A percentile compares a stretch with the other conserved stretches of the same genome.
These are phyloP conservation scores for Heliconius nattereri DNA, from an alignment of 1,140 invertebrate species.

Conservation along the genomic window DNA sequence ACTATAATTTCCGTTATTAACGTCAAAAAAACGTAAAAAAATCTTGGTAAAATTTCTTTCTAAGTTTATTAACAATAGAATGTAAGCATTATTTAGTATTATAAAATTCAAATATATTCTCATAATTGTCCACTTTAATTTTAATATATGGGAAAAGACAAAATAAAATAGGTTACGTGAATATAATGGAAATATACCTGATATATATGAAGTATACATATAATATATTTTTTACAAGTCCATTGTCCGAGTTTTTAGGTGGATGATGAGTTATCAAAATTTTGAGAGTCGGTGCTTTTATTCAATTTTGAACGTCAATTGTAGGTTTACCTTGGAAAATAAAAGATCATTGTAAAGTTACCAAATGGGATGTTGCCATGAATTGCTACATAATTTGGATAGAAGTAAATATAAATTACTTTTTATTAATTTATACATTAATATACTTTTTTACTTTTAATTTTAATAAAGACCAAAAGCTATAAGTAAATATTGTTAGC, in stretches of 20 bases:
- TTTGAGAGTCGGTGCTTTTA: slow-evolving; percentile 44
- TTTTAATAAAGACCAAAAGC: not conserved
- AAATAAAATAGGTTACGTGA: not conserved
- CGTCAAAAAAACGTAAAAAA: not conserved
- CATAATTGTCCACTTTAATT: not conserved
- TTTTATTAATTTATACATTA: not conserved
- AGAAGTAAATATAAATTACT: slow-evolving; percentile 11
- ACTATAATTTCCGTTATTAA: not conserved
- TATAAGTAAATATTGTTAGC: not conserved
- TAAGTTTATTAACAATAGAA: not conserved
- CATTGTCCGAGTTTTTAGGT: slow-evolving; percentile 54
- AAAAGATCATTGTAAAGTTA: not conserved
- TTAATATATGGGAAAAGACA: too few relatives aligned
- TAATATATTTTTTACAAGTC: slow-evolving; percentile 57
- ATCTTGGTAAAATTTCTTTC: not conserved
- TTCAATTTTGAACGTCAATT: slow-evolving; percentile 26
- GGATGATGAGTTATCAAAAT: slow-evolving; percentile 54
- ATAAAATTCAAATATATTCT: not conserved
- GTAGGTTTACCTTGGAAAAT: slow-evolving; percentile 21
- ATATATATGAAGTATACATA: slow-evolving; percentile 48
- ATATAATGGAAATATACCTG: slow-evolving; percentile 45
- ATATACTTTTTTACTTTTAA: not conserved
- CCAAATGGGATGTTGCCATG: not conserved
- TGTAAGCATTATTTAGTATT: not conserved
- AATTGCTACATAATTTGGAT: not conserved